These are phyloP conservation scores for Tamandua tetradactyla DNA, from an alignment of 2,797 vertebrate genomes.

Conservation along the genomic window DNA sequence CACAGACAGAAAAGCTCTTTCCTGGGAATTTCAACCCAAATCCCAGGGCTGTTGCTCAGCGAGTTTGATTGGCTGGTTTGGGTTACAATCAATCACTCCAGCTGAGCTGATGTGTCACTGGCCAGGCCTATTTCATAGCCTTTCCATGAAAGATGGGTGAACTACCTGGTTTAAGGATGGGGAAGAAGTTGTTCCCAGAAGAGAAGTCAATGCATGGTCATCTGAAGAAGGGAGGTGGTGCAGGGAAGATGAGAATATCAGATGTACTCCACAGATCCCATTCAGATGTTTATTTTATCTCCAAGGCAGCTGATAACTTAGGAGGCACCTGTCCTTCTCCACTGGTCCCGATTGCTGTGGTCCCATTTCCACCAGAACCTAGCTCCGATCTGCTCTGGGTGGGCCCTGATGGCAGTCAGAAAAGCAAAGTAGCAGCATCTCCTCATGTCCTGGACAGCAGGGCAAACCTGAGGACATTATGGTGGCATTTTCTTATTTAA, in stretches of 20 bases:
- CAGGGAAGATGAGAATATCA: background rate
- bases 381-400: background rate
- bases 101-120: background rate
- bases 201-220: background rate
- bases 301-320: background rate
- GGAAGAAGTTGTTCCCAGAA: no score
- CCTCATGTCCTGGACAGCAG: accelerated
- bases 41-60: background rate
- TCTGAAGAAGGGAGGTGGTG: accelerated
- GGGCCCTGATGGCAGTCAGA: background rate
- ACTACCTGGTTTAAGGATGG: background rate
- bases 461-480: background rate
- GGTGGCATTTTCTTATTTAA: background rate
- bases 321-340: no score
- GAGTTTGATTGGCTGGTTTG: background rate
- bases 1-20: no score
- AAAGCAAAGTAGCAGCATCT: background rate
- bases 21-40: accelerated
- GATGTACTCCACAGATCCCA: background rate
- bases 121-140: background rate
- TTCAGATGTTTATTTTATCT: background rate
- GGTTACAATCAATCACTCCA: no score
- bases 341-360: accelerated
- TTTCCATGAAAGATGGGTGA: background rate
- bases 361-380: background rate